Evolutionary conservation across 2,113 vertebrate species (phyloP).

Genomic region (Hylia prasina): DNA sequence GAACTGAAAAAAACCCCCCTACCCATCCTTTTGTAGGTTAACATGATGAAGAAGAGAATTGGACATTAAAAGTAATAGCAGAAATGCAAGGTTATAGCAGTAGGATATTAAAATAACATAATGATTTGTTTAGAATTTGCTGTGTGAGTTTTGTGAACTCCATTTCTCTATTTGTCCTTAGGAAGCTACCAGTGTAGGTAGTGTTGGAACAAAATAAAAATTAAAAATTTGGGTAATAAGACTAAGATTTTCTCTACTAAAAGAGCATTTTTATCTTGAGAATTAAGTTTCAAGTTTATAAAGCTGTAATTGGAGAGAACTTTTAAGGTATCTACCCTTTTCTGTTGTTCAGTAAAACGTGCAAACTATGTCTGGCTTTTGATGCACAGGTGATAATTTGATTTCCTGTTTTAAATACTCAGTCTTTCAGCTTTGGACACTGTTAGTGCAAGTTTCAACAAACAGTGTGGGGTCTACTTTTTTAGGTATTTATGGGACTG

Average conservation of each 20-base stretch:
- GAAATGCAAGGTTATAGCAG: not conserved
- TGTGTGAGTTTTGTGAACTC: accelerated
- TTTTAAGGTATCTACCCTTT: not conserved
- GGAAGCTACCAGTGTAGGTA: not conserved
- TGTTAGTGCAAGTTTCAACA: not conserved
- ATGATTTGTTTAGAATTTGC: not conserved
- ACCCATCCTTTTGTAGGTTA: not conserved
- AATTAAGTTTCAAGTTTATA: not conserved
- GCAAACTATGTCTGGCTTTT: not conserved
- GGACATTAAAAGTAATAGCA: not conserved
- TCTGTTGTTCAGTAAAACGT: not conserved
- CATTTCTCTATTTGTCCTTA: not conserved
- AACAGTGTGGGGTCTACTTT: not conserved
- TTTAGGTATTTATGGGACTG: not conserved
- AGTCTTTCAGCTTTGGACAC: not conserved
- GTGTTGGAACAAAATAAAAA: not conserved
- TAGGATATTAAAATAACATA: not conserved
- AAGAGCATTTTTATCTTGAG: not conserved
- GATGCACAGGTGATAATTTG: accelerated
- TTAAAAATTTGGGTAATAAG: not conserved
- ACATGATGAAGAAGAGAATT: not conserved
- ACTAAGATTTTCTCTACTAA: not conserved
- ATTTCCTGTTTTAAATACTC: not conserved
- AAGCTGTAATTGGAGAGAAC: not conserved
- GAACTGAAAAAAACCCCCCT: not conserved